Evolutionary conservation across 2,797 vertebrate genomes (phyloP).

Genomic region (Lepus townsendii): DNA sequence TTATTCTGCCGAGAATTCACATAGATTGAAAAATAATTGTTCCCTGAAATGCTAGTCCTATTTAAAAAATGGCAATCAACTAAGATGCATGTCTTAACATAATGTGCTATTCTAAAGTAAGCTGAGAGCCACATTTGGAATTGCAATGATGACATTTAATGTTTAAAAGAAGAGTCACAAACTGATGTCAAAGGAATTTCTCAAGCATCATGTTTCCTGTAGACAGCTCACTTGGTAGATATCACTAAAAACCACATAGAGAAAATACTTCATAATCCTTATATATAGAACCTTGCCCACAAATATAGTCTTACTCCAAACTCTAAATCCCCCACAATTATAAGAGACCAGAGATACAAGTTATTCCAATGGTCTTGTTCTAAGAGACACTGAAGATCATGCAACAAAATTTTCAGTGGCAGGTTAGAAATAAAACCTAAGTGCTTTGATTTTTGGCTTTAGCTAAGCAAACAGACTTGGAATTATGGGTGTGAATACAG

Average conservation of each 20-base stretch:
- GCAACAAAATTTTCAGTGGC: background rate
- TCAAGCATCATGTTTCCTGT: background rate
- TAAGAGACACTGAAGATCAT: background rate
- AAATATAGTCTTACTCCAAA: background rate
- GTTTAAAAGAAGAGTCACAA: background rate
- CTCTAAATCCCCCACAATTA: background rate
- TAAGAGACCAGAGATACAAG: background rate
- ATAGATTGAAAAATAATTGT: background rate
- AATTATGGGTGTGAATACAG: background rate
- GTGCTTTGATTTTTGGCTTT: background rate
- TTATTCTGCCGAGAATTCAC: constrained; percentile 12
- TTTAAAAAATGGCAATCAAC: background rate
- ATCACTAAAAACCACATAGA: background rate
- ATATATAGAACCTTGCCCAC: background rate
- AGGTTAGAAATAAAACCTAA: background rate
- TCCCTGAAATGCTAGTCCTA: background rate
- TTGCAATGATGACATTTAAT: background rate
- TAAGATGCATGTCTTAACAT: background rate
- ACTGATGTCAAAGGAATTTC: background rate
- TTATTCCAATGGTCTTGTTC: background rate
- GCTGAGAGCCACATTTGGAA: background rate
- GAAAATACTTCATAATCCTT: background rate
- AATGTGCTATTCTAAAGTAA: background rate
- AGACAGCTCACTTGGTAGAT: background rate
- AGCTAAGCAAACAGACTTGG: background rate